Evolutionary conservation across 2,797 vertebrate genomes (phyloP).

Genomic region (Labeo calbasu): DNA sequence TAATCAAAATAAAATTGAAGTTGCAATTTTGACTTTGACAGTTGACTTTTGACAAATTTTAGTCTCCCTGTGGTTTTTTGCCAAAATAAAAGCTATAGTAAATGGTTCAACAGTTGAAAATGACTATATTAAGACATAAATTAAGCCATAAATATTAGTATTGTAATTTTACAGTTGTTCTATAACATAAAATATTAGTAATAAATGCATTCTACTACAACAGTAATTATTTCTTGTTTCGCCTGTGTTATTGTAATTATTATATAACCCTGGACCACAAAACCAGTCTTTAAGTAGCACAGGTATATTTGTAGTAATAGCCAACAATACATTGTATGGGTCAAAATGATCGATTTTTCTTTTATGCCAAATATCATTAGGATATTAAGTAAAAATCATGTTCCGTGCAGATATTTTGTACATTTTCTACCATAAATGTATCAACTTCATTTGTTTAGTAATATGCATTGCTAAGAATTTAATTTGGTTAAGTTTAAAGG

Average conservation of each 20-base stretch:
- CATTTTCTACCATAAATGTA: too few relatives aligned
- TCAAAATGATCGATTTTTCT: too few relatives aligned
- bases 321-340: too few relatives aligned
- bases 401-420: too few relatives aligned
- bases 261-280: too few relatives aligned
- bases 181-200: background rate
- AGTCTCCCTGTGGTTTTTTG: background rate
- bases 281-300: too few relatives aligned
- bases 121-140: background rate
- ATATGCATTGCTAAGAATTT: too few relatives aligned
- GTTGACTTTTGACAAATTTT: background rate
- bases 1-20: background rate
- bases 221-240: background rate
- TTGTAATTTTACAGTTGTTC: background rate
- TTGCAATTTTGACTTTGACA: background rate
- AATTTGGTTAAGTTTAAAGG: too few relatives aligned
- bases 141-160: background rate
- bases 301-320: too few relatives aligned
- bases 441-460: too few relatives aligned
- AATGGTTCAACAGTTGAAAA: background rate
- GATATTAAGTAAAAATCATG: too few relatives aligned
- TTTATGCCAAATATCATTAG: too few relatives aligned
- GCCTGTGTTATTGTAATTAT: constrained; percentile 10
- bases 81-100: background rate
- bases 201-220: background rate